Base-by-base conservation (phyloP, 2,888 invertebrate species). In the Drosophila recens region DNA sequence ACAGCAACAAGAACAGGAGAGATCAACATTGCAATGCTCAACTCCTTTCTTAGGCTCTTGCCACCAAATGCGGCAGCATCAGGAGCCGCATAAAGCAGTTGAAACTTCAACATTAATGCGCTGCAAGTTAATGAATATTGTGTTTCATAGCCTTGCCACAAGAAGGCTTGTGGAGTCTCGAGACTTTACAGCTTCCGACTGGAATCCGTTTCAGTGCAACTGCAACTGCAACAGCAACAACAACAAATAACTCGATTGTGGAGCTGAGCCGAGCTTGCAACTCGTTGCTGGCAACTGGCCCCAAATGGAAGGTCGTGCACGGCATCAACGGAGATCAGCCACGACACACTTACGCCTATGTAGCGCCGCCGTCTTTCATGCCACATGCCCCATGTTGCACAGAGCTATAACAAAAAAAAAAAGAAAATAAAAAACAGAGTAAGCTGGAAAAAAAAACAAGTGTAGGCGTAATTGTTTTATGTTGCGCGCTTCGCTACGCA, bases 381-480 rank as follows among this genome's bases (percentile, higher is more conserved):
- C 36, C 10, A 38, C 66, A 59, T 45, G 53, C 43, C 11, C 9
- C 9, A 17, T 34, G 68, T 62, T 54, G 56, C 59, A 54, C 38
- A 52, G 4, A 48, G 23, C 11, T 43, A 11, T 1, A 49, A 17
- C 17, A 33, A 17, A 42, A 33, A 48, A 5, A 11, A 11, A 33
- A 13, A n/a, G 8, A 27, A n/a, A 9, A 46, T 4, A 27, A 9
- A 13, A 13, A 59, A 63, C 27, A 6, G 27, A 27, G 27, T 27
- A 36, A 46, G 48, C 43, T 27, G 27, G 6, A 27, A 61, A 52
- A 57, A 53, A 56, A 67, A 77, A 81, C 80, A 87, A 89, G 91
- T 90, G 91, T 91, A 90, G 91, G 91, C 91, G 91, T 91, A 91
- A 91, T 91, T 91, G 91, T 91, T 91, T 91, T 90, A 90, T 91